Evolutionary conservation across 2,888 invertebrate genomes (phyloP), one percentile per base, ranked within the genome.

Genomic region (Pollenia labialis): DNA sequence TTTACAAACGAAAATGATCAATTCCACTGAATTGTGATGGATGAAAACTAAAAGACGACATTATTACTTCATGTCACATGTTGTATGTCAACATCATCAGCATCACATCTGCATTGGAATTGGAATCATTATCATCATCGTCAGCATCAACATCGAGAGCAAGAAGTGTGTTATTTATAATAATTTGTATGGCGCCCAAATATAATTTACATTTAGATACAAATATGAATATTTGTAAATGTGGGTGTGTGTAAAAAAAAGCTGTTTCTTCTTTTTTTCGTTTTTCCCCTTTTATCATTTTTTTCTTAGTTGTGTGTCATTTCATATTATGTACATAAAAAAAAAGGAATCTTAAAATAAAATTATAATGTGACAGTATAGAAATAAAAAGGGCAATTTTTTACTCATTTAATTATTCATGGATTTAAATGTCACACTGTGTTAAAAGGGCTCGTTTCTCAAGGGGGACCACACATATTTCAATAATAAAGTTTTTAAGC

Each of bases 61-160:
- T 64, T 64, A 52, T 64, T 54, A 40, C 50, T 32, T 48, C 46
- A 18, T 62, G 62, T 64, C 72, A 72, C 48, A 72, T 81, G 46
- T 12, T 72, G 18, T 14, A 16, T 72, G 54, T 64, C 62, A 64
- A 46, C 46, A 40, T 11, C 72, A 77, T 40, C 7, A 40, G 18
- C 72, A 77, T 40, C 7, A 42, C 32, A 32, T n/a, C 32, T 32
- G 2, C 11, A 11, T 18, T 32, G 32, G 32, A 32, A 32, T 32
- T 32, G 32, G 32, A 56, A 18, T 56, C 56, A 56, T 56, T 18
- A 56, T 56, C 23, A 16, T 54, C 54, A 48, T 48, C 48, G 44
- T 18, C 71, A 18, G 12, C 44, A 75, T 40, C 12, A 18, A 40
- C 10, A 50, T 48, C 14, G 44, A 8, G 7, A 52, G 42, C 42